These are phyloP conservation scores for Salticus scenicus DNA, from an alignment of 2,888 invertebrate species.

Conservation along the genomic window DNA sequence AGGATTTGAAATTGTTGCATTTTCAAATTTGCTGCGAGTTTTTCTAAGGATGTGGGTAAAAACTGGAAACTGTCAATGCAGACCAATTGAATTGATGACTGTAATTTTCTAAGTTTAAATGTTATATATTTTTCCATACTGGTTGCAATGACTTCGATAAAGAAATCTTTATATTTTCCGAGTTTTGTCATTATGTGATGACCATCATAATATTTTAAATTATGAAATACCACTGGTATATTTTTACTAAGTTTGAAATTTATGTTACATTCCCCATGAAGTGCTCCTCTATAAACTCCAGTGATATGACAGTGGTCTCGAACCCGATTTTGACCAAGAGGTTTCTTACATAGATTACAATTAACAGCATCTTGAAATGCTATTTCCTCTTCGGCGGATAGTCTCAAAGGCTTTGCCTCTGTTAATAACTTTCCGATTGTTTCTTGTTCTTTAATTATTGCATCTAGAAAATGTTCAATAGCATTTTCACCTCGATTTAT, in stretches of 20 bases:
- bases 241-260: background rate
- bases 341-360: background rate
- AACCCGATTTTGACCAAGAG: background rate
- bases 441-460: background rate
- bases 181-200: background rate
- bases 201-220: slow-evolving; percentile 14
- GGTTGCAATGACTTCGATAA: background rate
- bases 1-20: background rate
- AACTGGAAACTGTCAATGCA: slow-evolving; percentile 23
- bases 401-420: background rate
- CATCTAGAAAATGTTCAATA: background rate
- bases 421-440: background rate
- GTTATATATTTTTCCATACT: slow-evolving; percentile 2
- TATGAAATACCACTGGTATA: slow-evolving; percentile 9
- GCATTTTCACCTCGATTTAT: background rate
- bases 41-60: slow-evolving; percentile 17
- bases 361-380: background rate
- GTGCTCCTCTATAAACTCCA: background rate
- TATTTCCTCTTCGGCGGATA: background rate
- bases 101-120: background rate
- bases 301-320: background rate
- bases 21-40: background rate
- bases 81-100: background rate
- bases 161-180: background rate
- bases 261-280: background rate